A percentile compares a stretch with the other conserved stretches of the same genome.
Evolutionary conservation across 1,140 invertebrate genomes (phyloP).

Genomic region (Chrysopa pallens): DNA sequence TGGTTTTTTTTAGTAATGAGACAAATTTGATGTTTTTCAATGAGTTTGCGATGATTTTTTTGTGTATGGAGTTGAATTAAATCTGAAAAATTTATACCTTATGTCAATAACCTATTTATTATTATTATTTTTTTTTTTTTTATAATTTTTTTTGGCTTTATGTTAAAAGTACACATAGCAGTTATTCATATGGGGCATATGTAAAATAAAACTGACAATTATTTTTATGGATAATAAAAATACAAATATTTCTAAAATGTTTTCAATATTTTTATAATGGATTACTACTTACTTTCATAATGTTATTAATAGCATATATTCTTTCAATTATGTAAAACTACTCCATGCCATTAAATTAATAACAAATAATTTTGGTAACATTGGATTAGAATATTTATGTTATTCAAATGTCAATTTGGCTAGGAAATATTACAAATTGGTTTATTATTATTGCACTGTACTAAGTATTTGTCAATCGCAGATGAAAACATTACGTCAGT

Average conservation of each 20-base stretch:
- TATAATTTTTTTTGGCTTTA: too few species aligned
- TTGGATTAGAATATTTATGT: slow-evolving; percentile 11
- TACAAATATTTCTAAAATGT: slow-evolving; percentile 7
- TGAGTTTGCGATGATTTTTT: too few species aligned
- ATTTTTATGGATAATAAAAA: background rate
- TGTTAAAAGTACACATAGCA: too few species aligned
- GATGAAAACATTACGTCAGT: slow-evolving; percentile 3
- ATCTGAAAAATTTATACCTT: too few species aligned
- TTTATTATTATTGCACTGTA: background rate
- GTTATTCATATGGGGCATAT: background rate
- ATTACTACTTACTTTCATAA: slow-evolving; percentile 11
- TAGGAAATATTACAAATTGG: background rate
- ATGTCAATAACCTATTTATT: too few species aligned
- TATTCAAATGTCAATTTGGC: slow-evolving; percentile 1
- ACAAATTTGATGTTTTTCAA: too few species aligned
- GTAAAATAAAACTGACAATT: background rate
- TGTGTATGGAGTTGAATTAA: too few species aligned
- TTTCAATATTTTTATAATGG: slow-evolving; percentile 8
- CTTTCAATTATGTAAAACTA: slow-evolving; percentile 14
- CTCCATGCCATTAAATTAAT: slow-evolving; percentile 10
- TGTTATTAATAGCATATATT: slow-evolving; percentile 14
- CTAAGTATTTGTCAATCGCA: slow-evolving; percentile 1
- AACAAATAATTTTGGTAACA: slow-evolving; percentile 23
- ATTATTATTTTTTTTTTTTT: too few species aligned
- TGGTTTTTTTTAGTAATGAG: too few species aligned